Conservation (phyloP, 1,140 invertebrate genomes). For the Rhopalosiphum maidis region DNA sequence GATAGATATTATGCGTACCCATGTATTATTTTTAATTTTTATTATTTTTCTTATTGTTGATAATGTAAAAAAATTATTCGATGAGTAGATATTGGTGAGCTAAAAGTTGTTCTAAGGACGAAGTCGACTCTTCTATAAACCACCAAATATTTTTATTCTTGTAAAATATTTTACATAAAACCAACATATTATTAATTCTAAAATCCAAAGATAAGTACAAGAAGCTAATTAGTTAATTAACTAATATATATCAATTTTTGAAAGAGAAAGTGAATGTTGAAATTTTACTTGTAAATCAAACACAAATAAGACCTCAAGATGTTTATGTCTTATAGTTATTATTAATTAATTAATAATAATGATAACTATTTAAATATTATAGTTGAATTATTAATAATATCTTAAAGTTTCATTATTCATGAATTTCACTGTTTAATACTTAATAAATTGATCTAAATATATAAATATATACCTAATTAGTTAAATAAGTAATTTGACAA, state of each 20-base stretch:
- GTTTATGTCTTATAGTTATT: background rate
- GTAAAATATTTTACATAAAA: background rate
- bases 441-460: too few relatives aligned
- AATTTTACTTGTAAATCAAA: background rate
- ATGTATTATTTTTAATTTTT: background rate
- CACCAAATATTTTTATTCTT: background rate
- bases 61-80: background rate
- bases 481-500: background rate
- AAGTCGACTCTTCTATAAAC: background rate
- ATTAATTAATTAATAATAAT: background rate
- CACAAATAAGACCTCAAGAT: background rate
- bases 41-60: background rate
- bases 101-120: background rate
- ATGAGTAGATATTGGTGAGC: background rate
- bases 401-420: too few relatives aligned
- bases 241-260: background rate
- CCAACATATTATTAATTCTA: background rate
- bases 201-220: background rate
- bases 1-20: background rate
- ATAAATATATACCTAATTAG: background rate
- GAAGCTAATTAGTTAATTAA: background rate
- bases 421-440: too few relatives aligned
- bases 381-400: too few relatives aligned
- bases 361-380: too few relatives aligned
- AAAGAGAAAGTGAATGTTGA: background rate